Evolutionary conservation across 2,113 vertebrate genomes (phyloP), one percentile per base, ranked within the genome.

Genomic region (Nothocercus julius): DNA sequence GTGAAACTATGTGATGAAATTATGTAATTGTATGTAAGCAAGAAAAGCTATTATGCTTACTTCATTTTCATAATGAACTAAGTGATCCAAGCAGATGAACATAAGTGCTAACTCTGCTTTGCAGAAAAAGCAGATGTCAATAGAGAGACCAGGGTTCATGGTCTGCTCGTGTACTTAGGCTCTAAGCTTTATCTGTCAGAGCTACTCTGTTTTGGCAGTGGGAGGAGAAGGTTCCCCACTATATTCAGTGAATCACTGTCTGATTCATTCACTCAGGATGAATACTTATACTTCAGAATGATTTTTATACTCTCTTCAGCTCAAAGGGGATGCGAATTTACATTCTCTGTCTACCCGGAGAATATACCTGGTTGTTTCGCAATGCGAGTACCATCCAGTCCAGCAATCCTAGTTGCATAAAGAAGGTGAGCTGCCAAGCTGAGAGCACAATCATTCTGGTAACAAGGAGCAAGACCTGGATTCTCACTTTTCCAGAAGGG

Each of bases 11-110:
- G 1, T n/a, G 9, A 40, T 54, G 13, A 38, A 3, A 20, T 8
- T 78, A n/a, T 32, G 16, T 21, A 69, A 34, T 16, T 4, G 82
- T 34, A 53, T 70, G 70, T 75, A 74, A 40, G 59, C 17, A 7
- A 42, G 40, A 83, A 59, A 70, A 67, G 79, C 1, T 13, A 15
- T 54, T 27, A 16, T 59, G 21, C 42, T 82, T 51, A 42, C 27
- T 47, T 19, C 68, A 56, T 69, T 56, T 91, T 90, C 64, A 5
- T 54, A 36, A 18, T 51, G 49, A 70, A n/a, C 22, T 69, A 5
- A 5, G 1, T 19, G n/a, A 63, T 84, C 18, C 13, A 1, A 0
- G n/a, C 27, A 5, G 7, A 75, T 49, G 56, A 89, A 75, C 0
- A 0, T 9, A 82, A 79, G 58, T 66, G 8, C 47, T 44, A 82